These are phyloP conservation scores for Dryobotodes eremita DNA, from an alignment of 2,888 invertebrate genomes.

Conservation along the genomic window DNA sequence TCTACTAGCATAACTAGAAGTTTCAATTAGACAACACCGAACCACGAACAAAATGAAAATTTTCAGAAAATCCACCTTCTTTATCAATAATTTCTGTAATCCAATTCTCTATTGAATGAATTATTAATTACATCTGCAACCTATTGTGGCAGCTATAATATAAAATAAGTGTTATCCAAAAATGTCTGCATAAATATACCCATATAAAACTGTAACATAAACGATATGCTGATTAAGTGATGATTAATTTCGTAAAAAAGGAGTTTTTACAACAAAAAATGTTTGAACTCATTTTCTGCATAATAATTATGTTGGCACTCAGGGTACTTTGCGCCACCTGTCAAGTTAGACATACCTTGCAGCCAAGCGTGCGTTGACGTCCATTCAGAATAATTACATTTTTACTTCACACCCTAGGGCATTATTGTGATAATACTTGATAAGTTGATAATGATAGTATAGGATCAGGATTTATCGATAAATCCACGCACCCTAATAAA, in stretches of 20 bases:
- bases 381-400: constrained; percentile 46
- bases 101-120: constrained; percentile 2
- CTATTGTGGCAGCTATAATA: constrained; percentile 1
- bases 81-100: not conserved
- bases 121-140: constrained; percentile 18
- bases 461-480: constrained; percentile 57
- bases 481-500: constrained; percentile 41
- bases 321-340: constrained; percentile 41
- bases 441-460: constrained; percentile 38
- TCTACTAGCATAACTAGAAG: not conserved
- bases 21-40: not conserved
- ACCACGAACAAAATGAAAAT: not conserved
- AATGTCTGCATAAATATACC: constrained; percentile 20
- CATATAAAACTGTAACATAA: constrained; percentile 18
- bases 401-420: constrained; percentile 45
- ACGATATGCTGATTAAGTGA: constrained; percentile 36
- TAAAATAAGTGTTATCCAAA: constrained; percentile 14
- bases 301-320: constrained; percentile 38
- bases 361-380: constrained; percentile 16
- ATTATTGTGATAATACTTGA: constrained; percentile 32
- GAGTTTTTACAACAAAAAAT: constrained; percentile 19
- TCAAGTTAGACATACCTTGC: constrained; percentile 28
- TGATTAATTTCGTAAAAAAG: constrained; percentile 53
- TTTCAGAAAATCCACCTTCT: not conserved
- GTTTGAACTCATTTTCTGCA: constrained; percentile 33